A percentile compares a stretch with the other conserved stretches of the same genome.
Evolutionary conservation across 2,113 vertebrate genomes (phyloP).

Genomic region (Pluvianellus socialis): DNA sequence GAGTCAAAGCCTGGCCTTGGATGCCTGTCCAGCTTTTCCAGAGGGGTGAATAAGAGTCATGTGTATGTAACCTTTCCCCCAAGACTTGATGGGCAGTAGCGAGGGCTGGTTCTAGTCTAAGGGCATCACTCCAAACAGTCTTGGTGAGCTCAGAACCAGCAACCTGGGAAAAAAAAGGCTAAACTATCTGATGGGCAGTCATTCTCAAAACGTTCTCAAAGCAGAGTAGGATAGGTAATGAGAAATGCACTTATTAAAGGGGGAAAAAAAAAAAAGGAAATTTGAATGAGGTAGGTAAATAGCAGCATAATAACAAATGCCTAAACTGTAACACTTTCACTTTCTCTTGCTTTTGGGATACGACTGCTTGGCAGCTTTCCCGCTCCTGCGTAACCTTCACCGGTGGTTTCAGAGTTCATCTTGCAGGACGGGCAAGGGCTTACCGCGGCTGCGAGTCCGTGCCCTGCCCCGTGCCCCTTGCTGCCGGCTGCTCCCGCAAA

Average conservation of each 20-base stretch:
- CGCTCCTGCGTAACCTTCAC: not conserved
- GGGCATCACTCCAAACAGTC: not conserved
- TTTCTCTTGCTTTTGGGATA: not conserved
- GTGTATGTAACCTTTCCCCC: not conserved
- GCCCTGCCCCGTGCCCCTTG: not conserved
- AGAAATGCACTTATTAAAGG: not conserved
- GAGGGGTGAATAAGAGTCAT: not conserved
- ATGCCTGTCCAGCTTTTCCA: not conserved
- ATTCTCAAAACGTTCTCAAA: not conserved
- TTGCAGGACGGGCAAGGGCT: not conserved
- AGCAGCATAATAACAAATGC: not conserved
- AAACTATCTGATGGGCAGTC: not conserved
- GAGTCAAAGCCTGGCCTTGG: not conserved
- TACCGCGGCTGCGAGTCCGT: fast-evolving
- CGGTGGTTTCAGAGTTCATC: not conserved
- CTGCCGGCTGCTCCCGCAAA: not conserved
- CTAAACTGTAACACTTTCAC: not conserved
- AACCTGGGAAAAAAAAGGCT: not conserved
- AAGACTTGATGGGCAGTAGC: not conserved
- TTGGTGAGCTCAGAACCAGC: not conserved
- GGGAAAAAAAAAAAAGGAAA: not conserved
- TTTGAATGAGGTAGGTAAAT: not conserved
- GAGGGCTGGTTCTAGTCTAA: not conserved
- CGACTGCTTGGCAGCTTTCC: not conserved
- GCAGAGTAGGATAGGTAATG: not conserved